Conservation (phyloP, 2,888 invertebrate species). For the Acleris laterana region DNA sequence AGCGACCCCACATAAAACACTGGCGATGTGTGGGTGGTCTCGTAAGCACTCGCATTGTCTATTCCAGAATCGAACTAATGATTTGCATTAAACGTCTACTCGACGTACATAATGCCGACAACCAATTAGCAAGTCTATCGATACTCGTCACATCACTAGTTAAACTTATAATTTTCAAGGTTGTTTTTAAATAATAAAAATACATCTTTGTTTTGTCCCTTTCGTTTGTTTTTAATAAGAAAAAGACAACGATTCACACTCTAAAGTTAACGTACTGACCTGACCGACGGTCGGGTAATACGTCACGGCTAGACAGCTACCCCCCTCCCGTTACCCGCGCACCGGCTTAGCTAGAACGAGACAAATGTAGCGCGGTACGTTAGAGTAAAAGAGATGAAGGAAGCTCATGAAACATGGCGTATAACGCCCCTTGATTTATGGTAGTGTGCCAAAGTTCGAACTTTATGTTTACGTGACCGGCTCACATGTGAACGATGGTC, state of each 20-base stretch:
- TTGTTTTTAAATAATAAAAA: constrained; percentile 2
- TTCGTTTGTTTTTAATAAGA: constrained; percentile 44
- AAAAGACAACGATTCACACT: constrained; percentile 52
- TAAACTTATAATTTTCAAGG: constrained; percentile 44
- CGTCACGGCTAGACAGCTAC: constrained; percentile 82
- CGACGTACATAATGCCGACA: constrained; percentile 77
- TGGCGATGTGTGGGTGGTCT: constrained; percentile 77
- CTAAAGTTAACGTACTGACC: constrained; percentile 63
- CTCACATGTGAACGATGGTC: constrained; percentile 40
- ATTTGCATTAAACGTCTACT: constrained; percentile 81
- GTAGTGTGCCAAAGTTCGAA: constrained; percentile 82
- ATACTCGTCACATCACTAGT: constrained; percentile 73
- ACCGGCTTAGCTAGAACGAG: constrained; percentile 71
- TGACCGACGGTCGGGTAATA: constrained; percentile 78
- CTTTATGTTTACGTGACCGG: constrained; percentile 75
- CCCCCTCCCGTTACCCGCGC: constrained; percentile 69
- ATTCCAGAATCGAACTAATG: constrained; percentile 82
- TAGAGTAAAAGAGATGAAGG: constrained; percentile 71
- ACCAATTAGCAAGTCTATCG: constrained; percentile 78
- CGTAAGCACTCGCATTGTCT: constrained; percentile 79
- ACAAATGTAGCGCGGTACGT: constrained; percentile 60
- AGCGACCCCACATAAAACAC: constrained; percentile 45
- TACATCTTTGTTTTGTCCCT: constrained; percentile 21
- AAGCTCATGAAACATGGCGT: constrained; percentile 83
- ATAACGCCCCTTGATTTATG: constrained; percentile 85